Percentiles rank a stretch among this genome's conserved stretches.
Conservation (phyloP, 2,113 vertebrate genomes). For the Pseudorhombus dupliciocellatus region DNA sequence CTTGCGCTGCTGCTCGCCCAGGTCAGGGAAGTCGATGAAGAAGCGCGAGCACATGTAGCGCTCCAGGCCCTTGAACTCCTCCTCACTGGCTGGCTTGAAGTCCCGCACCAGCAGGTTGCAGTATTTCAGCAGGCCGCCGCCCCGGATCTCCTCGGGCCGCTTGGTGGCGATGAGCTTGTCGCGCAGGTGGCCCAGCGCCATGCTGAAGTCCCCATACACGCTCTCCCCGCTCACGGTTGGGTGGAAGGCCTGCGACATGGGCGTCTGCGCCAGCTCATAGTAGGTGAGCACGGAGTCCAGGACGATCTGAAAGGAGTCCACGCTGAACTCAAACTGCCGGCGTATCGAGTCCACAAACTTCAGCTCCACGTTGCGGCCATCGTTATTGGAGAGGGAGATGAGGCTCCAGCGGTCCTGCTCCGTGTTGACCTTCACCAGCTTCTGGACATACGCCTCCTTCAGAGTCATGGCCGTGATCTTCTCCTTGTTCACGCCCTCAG, state of each 20-base stretch:
- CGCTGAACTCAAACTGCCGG: slow-evolving; percentile 97
- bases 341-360: slow-evolving; percentile 96
- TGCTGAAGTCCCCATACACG: slow-evolving; percentile 91
- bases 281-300: slow-evolving; percentile 91
- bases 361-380: slow-evolving; percentile 95
- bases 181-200: slow-evolving; percentile 89
- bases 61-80: slow-evolving; percentile 92
- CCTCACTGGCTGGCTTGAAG: slow-evolving; percentile 88
- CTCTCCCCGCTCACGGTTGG: slow-evolving; percentile 91
- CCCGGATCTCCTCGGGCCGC: slow-evolving; percentile 95
- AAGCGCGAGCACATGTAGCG: slow-evolving; percentile 99
- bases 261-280: slow-evolving; percentile 83
- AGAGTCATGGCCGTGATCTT: slow-evolving; percentile 92
- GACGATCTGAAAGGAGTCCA: slow-evolving; percentile 99
- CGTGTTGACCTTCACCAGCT: slow-evolving; percentile 95
- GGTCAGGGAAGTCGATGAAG: slow-evolving; percentile 99
- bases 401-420: slow-evolving; percentile 97
- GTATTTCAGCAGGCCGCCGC: slow-evolving; percentile 96
- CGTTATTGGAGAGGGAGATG: slow-evolving; percentile 97
- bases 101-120: slow-evolving; percentile 95
- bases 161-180: slow-evolving; percentile 95
- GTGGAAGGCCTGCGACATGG: slow-evolving; percentile 87
- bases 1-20: slow-evolving; percentile 94
- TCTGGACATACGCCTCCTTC: slow-evolving; percentile 97
- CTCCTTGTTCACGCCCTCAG: slow-evolving; percentile 92